These are phyloP conservation scores for Pomacea canaliculata DNA, from an alignment of 2,888 invertebrate species.

Conservation along the genomic window DNA sequence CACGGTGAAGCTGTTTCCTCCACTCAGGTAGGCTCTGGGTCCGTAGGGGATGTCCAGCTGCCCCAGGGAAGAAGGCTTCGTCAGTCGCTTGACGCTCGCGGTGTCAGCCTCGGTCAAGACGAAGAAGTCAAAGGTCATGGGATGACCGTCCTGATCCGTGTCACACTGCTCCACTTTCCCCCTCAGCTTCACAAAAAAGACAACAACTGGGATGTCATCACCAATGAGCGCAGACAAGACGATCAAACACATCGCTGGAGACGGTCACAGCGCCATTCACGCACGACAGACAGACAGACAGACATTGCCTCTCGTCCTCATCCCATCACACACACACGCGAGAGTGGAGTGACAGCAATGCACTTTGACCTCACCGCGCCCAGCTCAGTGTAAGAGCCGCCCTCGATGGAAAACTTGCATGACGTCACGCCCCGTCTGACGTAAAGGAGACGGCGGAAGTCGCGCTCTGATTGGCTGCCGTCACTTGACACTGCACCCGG, in stretches of 20 bases:
- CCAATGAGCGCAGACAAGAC: not conserved
- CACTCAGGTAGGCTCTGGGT: conserved; percentile 15
- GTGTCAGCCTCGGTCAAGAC: not conserved
- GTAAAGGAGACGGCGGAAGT: conserved; percentile 10
- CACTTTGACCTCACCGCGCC: not conserved
- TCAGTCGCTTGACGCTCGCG: conserved; percentile 7
- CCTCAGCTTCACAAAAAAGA: not conserved
- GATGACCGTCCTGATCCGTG: conserved; percentile 20
- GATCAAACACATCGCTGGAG: too few relatives aligned
- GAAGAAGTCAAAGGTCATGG: conserved; percentile 18
- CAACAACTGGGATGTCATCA: not conserved
- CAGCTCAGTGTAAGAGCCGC: conserved; percentile 10
- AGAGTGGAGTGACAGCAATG: too few relatives aligned
- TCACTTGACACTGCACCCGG: conserved; percentile 8
- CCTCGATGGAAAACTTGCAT: conserved; percentile 1
- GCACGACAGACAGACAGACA: not conserved
- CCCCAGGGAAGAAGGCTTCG: not conserved
- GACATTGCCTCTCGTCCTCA: too few relatives aligned
- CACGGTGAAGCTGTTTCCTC: conserved; percentile 4
- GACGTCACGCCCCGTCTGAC: conserved; percentile 22
- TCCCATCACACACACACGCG: not conserved
- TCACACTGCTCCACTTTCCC: conserved; percentile 11
- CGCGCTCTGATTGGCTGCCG: not conserved
- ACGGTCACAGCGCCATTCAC: not conserved
- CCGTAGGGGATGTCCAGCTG: conserved; percentile 4